Base-by-base conservation (phyloP, 23 tunicate genomes). In the Corella eumyota region DNA sequence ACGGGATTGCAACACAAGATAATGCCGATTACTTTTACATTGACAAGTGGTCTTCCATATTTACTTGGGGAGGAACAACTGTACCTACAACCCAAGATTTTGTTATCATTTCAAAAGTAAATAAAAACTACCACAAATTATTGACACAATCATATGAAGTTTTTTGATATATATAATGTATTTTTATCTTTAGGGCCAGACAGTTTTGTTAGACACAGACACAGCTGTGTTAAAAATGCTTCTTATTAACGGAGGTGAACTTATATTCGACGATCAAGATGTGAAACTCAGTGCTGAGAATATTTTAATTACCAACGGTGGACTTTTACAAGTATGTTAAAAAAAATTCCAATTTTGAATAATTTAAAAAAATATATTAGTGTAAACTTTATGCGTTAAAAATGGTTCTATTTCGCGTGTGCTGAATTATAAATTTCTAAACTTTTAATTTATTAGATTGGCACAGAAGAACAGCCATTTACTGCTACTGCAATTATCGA, bases 401-500 rank as follows among this genome's bases (percentile, higher is more conserved):
- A n/a, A n/a, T n/a, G n/a, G n/a, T n/a, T n/a, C n/a, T n/a, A n/a
- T n/a, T n/a, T n/a, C n/a, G n/a, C n/a, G n/a, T n/a, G n/a, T n/a
- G n/a, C n/a, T n/a, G n/a, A n/a, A n/a, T n/a, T n/a, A n/a, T n/a
- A n/a, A n/a, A n/a, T n/a, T n/a, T n/a, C 4, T 80, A 90, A 49
- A 73, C 80, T 3, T 2, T 11, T 17, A 1, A 32, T 2, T 32
- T 45, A 2, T 22, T 0, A 83, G 94, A 64, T 84, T 38, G 98
- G 98, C 19, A 91, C 92, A 3, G 98, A 91, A 56, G 85, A 75
- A 0, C 70, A 75, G 48, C 92, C 92, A 4, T 91, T 51, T 59
- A 46, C 35, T 30, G 30, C 32, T 9, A 50, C 66, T 13, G 92
- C 98, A 0, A 36, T 20, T 36, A 81, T 91, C 37, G 69, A 28